phyloP scores from a whole-genome alignment of 2,888 invertebrate species.

The Auanema sp. region DNA sequence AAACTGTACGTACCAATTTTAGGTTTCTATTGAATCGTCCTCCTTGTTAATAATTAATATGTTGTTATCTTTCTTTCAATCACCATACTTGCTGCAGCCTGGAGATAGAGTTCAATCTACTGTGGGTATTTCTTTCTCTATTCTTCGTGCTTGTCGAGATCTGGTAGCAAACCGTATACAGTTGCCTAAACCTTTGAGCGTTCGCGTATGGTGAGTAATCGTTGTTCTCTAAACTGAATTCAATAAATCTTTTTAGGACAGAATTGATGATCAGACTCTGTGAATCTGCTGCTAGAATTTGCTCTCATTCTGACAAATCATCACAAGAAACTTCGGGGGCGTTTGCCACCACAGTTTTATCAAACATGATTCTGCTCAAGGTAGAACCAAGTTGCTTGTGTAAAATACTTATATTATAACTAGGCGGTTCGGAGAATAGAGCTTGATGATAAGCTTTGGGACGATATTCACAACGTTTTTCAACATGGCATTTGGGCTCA shows the following conservation, averaged over 20 bases:
- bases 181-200: constrained; percentile 45
- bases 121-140: constrained; percentile 53
- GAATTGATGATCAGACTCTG: constrained; percentile 51
- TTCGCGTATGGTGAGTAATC: constrained; percentile 46
- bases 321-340: constrained; percentile 53
- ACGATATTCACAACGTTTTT: constrained; percentile 51
- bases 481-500: constrained; percentile 44
- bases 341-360: constrained; percentile 52
- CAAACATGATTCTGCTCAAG: constrained; percentile 39
- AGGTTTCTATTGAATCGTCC: constrained; percentile 46
- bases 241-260: constrained; percentile 20
- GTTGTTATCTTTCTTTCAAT: constrained; percentile 56
- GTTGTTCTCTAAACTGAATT: background rate
- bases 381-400: too few species aligned
- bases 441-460: constrained; percentile 59
- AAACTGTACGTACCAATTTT: too few species aligned
- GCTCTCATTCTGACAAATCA: constrained; percentile 48
- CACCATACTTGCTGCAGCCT: constrained; percentile 53
- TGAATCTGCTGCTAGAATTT: constrained; percentile 35
- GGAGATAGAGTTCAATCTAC: constrained; percentile 55
- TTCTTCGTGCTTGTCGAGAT: constrained; percentile 54
- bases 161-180: constrained; percentile 49
- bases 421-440: constrained; percentile 52
- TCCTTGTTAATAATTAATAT: constrained; percentile 55
- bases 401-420: constrained; percentile 15